Evolutionary conservation across 2,888 invertebrate species (phyloP).

Genomic region (Esperia sulphurella): DNA sequence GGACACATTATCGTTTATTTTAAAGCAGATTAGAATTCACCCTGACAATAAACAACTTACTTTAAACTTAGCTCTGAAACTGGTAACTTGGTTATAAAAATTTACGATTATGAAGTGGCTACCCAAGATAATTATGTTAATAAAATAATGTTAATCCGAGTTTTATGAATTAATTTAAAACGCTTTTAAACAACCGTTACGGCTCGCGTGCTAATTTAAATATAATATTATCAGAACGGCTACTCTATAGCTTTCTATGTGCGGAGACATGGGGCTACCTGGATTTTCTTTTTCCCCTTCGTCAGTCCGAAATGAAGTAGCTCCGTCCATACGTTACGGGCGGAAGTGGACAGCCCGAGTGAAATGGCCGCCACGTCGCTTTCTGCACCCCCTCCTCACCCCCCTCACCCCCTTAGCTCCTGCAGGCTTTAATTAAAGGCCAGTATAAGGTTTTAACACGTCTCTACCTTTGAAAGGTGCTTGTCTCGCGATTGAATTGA

Average conservation of each 20-base stretch:
- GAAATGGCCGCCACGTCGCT: constrained; percentile 50
- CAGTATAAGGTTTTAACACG: constrained; percentile 71
- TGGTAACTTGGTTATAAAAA: constrained; percentile 5
- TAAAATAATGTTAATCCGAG: constrained; percentile 8
- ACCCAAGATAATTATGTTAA: constrained; percentile 14
- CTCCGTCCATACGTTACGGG: constrained; percentile 58
- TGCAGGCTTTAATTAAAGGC: constrained; percentile 70
- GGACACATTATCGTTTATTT: neutral
- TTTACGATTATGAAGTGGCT: constrained; percentile 10
- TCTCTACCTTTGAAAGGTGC: constrained; percentile 52
- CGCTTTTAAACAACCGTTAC: constrained; percentile 13
- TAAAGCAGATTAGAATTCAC: neutral
- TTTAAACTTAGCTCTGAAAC: constrained; percentile 2
- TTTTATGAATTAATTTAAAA: constrained; percentile 9
- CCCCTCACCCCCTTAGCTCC: constrained; percentile 26
- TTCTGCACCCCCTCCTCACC: constrained; percentile 21
- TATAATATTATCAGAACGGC: neutral
- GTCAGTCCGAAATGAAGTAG: constrained; percentile 70
- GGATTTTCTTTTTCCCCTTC: constrained; percentile 61
- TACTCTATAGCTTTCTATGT: constrained; percentile 34
- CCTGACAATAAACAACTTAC: constrained; percentile 7
- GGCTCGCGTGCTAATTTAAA: neutral
- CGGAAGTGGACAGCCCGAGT: constrained; percentile 66
- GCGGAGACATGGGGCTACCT: constrained; percentile 44
- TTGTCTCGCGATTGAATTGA: constrained; percentile 36